Evolutionary conservation across 2,797 vertebrate genomes (phyloP).

Genomic region (Microcaecilia unicolor): DNA sequence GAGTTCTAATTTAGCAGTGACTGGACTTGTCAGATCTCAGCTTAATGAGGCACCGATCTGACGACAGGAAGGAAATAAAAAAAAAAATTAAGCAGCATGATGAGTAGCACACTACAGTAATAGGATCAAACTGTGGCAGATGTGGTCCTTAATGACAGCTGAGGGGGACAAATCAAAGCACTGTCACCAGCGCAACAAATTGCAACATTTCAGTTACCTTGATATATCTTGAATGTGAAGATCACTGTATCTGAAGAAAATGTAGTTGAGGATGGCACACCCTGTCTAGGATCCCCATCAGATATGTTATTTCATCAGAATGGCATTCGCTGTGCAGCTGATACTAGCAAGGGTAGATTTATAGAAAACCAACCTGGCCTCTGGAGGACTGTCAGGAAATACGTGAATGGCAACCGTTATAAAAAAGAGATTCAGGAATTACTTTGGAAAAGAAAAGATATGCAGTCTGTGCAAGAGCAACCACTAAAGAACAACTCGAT

Average conservation of each 20-base stretch:
- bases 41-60: constrained; percentile 41
- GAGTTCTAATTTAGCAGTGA: constrained; percentile 20
- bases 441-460: no score
- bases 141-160: constrained; percentile 23
- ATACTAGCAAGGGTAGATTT: no score
- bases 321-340: not conserved
- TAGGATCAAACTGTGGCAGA: constrained; percentile 33
- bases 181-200: constrained; percentile 23
- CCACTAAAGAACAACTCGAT: no score
- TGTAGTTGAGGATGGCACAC: not conserved
- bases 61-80: constrained; percentile 19
- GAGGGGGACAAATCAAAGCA: constrained; percentile 14
- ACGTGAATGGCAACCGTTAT: no score
- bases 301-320: not conserved
- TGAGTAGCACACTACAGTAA: constrained; percentile 28
- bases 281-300: not conserved
- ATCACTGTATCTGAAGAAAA: not conserved
- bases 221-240: constrained; percentile 1
- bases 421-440: no score
- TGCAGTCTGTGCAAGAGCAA: no score
- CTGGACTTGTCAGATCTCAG: constrained; percentile 36
- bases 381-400: no score
- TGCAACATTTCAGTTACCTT: constrained; percentile 9
- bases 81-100: constrained; percentile 12
- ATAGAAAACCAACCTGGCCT: no score